phyloP scores from a whole-genome alignment of 2,797 vertebrate genomes.

The Notamacropus eugenii region DNA sequence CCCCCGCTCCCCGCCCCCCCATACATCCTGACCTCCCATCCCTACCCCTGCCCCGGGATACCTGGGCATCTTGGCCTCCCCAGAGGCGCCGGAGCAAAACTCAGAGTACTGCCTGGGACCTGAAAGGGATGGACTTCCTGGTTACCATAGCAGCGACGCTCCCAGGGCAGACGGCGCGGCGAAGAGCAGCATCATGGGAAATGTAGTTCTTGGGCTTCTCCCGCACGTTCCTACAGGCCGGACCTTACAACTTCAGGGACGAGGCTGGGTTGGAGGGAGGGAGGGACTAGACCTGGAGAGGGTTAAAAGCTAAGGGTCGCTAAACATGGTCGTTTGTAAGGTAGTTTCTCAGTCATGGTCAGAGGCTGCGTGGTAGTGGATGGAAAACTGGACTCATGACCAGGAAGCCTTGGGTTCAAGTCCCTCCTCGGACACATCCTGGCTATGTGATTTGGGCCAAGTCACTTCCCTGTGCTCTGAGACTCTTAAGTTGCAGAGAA shows the following conservation, averaged over 20 bases:
- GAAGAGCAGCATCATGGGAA: conserved; percentile 70
- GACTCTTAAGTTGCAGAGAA: no score
- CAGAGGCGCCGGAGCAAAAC: neutral
- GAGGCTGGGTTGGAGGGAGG: neutral
- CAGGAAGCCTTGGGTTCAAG: neutral
- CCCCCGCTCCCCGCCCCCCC: neutral
- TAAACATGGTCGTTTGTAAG: neutral
- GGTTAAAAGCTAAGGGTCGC: neutral
- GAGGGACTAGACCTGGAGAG: neutral
- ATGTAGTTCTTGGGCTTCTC: conserved; percentile 73
- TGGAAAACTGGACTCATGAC: neutral
- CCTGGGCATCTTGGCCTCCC: conserved; percentile 78
- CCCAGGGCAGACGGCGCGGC: neutral
- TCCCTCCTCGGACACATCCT: neutral
- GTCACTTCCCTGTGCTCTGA: neutral
- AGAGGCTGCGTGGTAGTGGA: neutral
- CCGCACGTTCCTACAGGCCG: accelerated
- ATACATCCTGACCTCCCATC: neutral
- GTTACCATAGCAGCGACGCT: conserved; percentile 76
- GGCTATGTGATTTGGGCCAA: neutral
- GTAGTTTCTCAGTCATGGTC: neutral
- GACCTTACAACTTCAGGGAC: neutral
- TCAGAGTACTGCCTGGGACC: accelerated
- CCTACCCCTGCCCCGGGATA: conserved; percentile 43
- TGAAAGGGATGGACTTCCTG: accelerated